phyloP scores from a whole-genome alignment of 2,888 invertebrate species.

The Encarsia formosa region DNA sequence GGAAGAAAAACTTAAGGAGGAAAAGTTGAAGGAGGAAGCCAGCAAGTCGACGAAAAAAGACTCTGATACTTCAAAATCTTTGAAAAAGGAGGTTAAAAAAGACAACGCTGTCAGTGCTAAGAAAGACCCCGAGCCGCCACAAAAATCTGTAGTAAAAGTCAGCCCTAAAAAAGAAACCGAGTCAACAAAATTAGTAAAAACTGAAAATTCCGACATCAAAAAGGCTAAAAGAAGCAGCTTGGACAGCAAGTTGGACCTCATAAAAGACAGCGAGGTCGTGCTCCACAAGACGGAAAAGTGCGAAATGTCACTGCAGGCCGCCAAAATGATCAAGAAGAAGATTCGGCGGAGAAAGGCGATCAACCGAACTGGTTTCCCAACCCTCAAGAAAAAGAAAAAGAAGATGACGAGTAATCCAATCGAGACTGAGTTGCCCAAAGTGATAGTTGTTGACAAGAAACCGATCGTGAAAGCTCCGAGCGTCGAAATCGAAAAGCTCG shows the following conservation, averaged over 20 bases:
- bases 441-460: conserved; percentile 24
- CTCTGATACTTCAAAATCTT: conserved; percentile 8
- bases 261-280: conserved; percentile 17
- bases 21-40: conserved; percentile 11
- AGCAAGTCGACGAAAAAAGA: conserved; percentile 17
- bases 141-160: background rate
- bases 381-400: conserved; percentile 77
- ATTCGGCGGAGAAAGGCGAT: conserved; percentile 69
- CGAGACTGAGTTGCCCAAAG: conserved; percentile 14
- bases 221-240: conserved; percentile 8
- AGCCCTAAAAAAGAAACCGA: conserved; percentile 12
- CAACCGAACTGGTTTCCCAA: conserved; percentile 85
- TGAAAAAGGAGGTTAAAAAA: conserved; percentile 34
- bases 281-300: conserved; percentile 16
- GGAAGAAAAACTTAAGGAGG: conserved; percentile 23
- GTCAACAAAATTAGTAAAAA: conserved; percentile 10
- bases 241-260: conserved; percentile 17
- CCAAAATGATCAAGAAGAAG: conserved; percentile 52
- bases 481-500: conserved; percentile 17
- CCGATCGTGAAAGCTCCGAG: conserved; percentile 13
- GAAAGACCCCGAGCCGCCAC: conserved; percentile 15
- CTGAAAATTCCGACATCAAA: conserved; percentile 2
- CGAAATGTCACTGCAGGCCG: conserved; percentile 24
- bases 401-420: conserved; percentile 46
- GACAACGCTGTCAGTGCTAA: conserved; percentile 21